These are phyloP conservation scores for Paguma larvata DNA, from an alignment of 2,797 vertebrate species.

Conservation along the genomic window DNA sequence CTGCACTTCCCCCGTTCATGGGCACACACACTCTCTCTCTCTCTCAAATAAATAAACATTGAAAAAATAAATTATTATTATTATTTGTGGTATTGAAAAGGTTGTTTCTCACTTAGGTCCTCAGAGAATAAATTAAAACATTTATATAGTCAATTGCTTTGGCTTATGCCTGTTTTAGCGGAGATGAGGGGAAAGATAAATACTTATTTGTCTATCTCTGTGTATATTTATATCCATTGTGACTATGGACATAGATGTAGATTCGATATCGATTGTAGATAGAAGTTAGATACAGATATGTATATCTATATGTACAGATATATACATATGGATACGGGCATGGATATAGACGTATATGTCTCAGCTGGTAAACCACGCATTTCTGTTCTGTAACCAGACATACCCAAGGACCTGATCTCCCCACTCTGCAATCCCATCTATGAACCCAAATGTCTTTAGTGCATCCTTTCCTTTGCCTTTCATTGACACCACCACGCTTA, in stretches of 20 bases:
- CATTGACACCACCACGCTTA: not conserved
- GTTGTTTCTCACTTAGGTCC: not conserved
- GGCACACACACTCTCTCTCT: too few species aligned
- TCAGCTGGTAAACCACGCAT: not conserved
- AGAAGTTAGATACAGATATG: not conserved
- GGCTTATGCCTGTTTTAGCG: not conserved
- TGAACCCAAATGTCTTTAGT: not conserved
- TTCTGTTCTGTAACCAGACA: not conserved
- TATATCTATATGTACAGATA: not conserved
- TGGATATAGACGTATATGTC: not conserved
- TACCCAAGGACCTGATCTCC: not conserved
- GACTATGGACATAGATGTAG: not conserved
- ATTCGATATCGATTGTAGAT: not conserved
- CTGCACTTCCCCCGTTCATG: too few species aligned
- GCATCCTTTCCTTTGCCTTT: not conserved
- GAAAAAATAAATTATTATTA: too few species aligned
- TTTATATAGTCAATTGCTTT: not conserved
- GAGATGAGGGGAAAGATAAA: not conserved
- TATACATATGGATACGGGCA: not conserved
- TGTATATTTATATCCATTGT: not conserved
- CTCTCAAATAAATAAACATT: too few species aligned
- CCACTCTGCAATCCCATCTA: not conserved
- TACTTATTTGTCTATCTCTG: not conserved
- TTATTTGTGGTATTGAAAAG: not conserved
- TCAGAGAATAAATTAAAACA: not conserved